Base-by-base conservation (phyloP, 2,113 vertebrate genomes). In the Pedetes capensis region DNA sequence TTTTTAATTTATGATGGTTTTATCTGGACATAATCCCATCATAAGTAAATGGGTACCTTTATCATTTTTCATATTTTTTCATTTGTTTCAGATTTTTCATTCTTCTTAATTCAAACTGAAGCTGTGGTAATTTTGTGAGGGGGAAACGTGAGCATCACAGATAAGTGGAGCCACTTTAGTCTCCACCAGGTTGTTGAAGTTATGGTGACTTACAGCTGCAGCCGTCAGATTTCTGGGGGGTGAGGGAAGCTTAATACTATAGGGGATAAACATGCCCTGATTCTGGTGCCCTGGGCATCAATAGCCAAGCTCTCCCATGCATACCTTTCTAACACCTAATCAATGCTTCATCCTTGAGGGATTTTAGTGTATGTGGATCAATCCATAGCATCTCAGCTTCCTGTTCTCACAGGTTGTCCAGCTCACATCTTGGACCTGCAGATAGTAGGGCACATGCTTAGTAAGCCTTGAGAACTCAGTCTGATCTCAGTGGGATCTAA, bases 21-120 rank as follows among this genome's bases (percentile, higher is more conserved):
- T 72, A 39, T 72, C 17, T 51, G 27, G 29, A 5, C 12, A 20
- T 18, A 25, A 55, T 39, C n/a, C 14, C 13, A 18, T 68, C 16
- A 34, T 42, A 42, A 27, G 25, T 61, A 17, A 63, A 5, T 42
- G 11, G 39, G 7, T 8, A 63, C 39, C 18, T 25, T 25, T 17
- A 44, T 84, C n/a, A 75, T n/a, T 42, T 55, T 55, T n/a, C 16
- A 89, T 68, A 49, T 93, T 20, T 96, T 89, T 96, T 32, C 59
- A 64, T 72, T 51, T 55, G 57, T 69, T 78, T 69, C 4, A 0
- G 39, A 68, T 74, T 87, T 79, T 3, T 14, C 8, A 74, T 63
- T 61, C 37, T 5, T 61, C 12, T 76, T 34, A 44, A 49, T 63
- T 76, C 66, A 83, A 76, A 76, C 0, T 61, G 69, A 76, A 75